phyloP scores from a whole-genome alignment of 2,797 vertebrate genomes.

The Merluccius polli region DNA sequence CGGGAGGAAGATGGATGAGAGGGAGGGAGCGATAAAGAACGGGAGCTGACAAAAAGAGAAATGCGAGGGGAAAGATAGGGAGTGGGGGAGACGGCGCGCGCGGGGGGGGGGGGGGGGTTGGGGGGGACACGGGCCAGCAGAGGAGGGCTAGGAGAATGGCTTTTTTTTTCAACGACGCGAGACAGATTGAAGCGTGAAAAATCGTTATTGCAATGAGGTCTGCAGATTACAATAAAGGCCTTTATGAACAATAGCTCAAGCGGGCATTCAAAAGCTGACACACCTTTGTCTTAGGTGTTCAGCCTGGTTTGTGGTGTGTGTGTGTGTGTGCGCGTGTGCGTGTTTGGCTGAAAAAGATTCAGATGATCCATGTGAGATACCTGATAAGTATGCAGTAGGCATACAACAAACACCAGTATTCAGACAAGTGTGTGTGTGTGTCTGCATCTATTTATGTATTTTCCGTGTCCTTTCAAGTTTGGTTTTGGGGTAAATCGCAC shows the following conservation, averaged over 20 bases:
- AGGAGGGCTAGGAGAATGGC: slow-evolving; percentile 36
- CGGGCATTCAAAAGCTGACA: slow-evolving; percentile 32
- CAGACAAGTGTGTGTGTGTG: neutral
- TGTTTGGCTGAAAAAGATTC: slow-evolving; percentile 13
- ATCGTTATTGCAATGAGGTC: slow-evolving; percentile 50
- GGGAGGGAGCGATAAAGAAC: slow-evolving; percentile 61
- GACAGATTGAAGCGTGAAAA: slow-evolving; percentile 47
- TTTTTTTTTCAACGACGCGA: slow-evolving; percentile 40
- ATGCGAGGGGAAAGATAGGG: slow-evolving; percentile 42
- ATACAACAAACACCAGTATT: neutral
- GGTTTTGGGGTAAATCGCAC: neutral
- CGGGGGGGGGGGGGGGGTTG: slow-evolving; percentile 53
- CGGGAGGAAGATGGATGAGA: slow-evolving; percentile 68
- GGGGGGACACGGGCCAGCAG: slow-evolving; percentile 40
- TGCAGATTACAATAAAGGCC: slow-evolving; percentile 45
- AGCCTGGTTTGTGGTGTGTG: slow-evolving; percentile 8
- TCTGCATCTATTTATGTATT: neutral
- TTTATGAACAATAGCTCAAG: slow-evolving; percentile 33
- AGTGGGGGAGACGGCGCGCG: slow-evolving; percentile 51
- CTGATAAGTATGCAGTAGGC: neutral
- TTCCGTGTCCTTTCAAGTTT: neutral
- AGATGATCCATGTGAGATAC: slow-evolving; percentile 7
- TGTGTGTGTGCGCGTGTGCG: slow-evolving; percentile 19
- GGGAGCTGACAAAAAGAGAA: slow-evolving; percentile 45
- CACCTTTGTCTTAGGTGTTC: slow-evolving; percentile 24